phyloP scores from a whole-genome alignment of 1,140 invertebrate species.

The Anastrepha obliqua region DNA sequence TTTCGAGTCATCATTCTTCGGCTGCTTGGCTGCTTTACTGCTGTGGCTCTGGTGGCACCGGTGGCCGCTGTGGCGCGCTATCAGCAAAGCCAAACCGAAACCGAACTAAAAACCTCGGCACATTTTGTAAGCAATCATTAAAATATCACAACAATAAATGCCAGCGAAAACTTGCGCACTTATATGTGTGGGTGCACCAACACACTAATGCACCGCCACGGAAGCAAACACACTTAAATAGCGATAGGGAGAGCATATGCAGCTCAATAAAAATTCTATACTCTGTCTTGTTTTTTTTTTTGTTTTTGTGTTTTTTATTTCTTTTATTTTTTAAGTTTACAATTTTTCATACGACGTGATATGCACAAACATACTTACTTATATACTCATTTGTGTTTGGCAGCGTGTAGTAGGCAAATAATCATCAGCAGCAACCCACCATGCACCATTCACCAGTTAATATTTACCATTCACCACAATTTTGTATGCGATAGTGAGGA shows the following conservation, averaged over 20 bases:
- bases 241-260: background rate
- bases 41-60: background rate
- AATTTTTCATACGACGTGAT: background rate
- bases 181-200: slow-evolving; percentile 18
- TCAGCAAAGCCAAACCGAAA: slow-evolving; percentile 10
- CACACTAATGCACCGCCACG: background rate
- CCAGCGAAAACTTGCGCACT: background rate
- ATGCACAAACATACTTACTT: background rate
- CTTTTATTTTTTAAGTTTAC: background rate
- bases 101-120: slow-evolving; percentile 2
- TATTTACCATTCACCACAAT: slow-evolving; percentile 47
- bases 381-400: background rate
- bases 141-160: background rate
- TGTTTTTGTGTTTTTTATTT: background rate
- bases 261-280: slow-evolving; percentile 17
- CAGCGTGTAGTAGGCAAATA: slow-evolving; percentile 28
- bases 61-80: background rate
- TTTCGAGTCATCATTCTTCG: slow-evolving; percentile 44
- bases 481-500: slow-evolving; percentile 37
- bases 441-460: slow-evolving; percentile 47
- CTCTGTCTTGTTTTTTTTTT: background rate
- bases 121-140: slow-evolving; percentile 34
- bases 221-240: background rate
- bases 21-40: slow-evolving; percentile 22
- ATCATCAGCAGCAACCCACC: slow-evolving; percentile 26